Evolutionary conservation across 1,140 invertebrate species (phyloP), one percentile per base, ranked within the genome.

Genomic region (Drosophila ogumai): DNA sequence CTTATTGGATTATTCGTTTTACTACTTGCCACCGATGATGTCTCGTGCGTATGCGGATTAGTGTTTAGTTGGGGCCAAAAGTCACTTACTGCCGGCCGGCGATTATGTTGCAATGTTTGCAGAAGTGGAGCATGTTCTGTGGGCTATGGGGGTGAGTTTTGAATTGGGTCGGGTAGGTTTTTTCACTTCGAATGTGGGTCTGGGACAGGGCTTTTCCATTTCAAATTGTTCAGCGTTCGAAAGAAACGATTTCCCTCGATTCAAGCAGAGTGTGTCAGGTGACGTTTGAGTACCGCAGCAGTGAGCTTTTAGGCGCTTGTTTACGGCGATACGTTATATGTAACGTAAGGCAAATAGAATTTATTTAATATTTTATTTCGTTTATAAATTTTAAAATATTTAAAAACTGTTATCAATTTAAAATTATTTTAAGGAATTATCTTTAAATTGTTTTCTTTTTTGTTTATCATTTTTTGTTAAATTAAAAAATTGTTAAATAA

Each of bases 1-100:
- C 85, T 90, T 88, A 88, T 90, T 88, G 85, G 85, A 88, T 88
- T 88, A 88, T 84, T 82, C 19, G 50, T 31, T 32, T 10, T 47
- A 15, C 43, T 34, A 1, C 41, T n/a, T 25, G 44, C 28, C 17
- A n/a, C 34, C 43, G 19, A n/a, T 22, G 22, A 22, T 90, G 74
- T 50, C 52, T 55, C 85, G 85, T 88, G 85, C 61, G 46, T 38
- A 46, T 52, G 52, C 52, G 85, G 84, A 88, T 88, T 88, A 88
- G 75, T 55, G 57, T 66, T 88, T 64, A 74, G 72, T 90, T 88
- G 64, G 57, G 76, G 55, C 32, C 47, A 47, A 34, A 55, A 41
- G 43, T 43, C 73, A 65, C 46, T 59, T 65, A 73, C 41, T 47
- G 40, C 31, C 34, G 55, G 47, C 36, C 25, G 55, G 55, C 41